phyloP scores from a whole-genome alignment of 2,113 vertebrate genomes.

The Eptesicus fuscus region DNA sequence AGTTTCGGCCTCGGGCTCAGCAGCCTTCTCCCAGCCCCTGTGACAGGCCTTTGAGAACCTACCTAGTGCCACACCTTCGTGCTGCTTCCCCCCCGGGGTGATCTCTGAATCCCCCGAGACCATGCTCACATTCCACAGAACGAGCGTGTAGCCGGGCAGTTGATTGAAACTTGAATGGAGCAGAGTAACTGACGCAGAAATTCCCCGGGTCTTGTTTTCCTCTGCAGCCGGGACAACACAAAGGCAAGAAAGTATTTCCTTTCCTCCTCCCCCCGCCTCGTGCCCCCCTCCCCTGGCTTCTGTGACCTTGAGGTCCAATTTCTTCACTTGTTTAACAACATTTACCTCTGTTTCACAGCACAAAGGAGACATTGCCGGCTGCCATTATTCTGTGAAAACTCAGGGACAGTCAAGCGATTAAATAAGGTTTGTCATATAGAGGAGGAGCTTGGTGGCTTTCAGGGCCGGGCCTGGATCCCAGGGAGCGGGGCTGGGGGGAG shows the following conservation, averaged over 20 bases:
- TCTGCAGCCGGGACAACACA: conserved; percentile 4
- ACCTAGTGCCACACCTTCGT: background rate
- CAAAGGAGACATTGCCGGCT: conserved; percentile 31
- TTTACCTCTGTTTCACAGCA: conserved; percentile 37
- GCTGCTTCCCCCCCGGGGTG: background rate
- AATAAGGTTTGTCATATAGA: background rate
- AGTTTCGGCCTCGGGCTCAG: background rate
- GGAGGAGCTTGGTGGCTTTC: background rate
- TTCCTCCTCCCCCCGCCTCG: background rate
- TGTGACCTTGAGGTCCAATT: conserved; percentile 1
- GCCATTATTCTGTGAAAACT: conserved; percentile 30
- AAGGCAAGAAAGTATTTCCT: conserved; percentile 30
- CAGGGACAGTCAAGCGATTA: background rate
- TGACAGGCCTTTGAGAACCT: background rate
- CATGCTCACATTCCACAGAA: background rate
- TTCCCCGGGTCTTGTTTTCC: conserved; percentile 51
- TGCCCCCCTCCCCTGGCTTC: background rate
- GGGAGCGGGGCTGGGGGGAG: background rate
- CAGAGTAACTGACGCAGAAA: conserved; percentile 59
- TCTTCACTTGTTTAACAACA: background rate
- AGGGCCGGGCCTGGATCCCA: background rate
- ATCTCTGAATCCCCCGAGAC: background rate
- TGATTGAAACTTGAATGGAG: conserved; percentile 38
- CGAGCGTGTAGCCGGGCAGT: conserved; percentile 36
- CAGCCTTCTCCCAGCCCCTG: background rate